A percentile compares a stretch with the other conserved stretches of the same genome.
Conservation (phyloP, 1,140 invertebrate species). For the Coptotermes formosanus region DNA sequence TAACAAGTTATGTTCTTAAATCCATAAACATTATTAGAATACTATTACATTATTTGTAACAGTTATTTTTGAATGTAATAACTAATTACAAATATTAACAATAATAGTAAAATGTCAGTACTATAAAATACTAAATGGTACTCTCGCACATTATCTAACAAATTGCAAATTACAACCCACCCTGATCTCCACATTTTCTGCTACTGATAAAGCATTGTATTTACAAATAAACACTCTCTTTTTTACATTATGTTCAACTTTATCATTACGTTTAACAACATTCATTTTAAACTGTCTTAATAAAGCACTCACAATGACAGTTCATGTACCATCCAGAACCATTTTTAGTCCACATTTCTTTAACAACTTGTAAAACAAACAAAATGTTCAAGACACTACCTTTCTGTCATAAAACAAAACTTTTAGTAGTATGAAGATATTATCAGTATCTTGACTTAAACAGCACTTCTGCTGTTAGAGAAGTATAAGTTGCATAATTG, state of each 20-base stretch:
- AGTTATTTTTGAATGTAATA: not conserved
- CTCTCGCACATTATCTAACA: not conserved
- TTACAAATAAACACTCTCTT: conserved; percentile 15
- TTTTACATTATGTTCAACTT: conserved; percentile 8
- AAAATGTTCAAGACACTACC: not conserved
- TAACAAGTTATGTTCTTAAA: not conserved
- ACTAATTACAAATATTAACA: conserved; percentile 18
- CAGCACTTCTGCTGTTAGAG: too few relatives aligned
- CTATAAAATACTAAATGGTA: not conserved
- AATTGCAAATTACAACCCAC: conserved; percentile 8
- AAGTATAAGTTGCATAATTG: not conserved
- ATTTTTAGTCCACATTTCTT: not conserved
- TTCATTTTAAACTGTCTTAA: not conserved
- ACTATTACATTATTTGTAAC: not conserved
- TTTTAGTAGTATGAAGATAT: not conserved
- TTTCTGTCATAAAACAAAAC: not conserved
- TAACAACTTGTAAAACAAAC: not conserved
- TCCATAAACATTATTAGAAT: not conserved
- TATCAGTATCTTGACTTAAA: not conserved
- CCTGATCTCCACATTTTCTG: not conserved
- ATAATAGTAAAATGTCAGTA: not conserved
- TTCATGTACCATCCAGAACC: not conserved
- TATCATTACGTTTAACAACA: not conserved
- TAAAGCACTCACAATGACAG: not conserved
- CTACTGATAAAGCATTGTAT: not conserved